A percentile compares a stretch with the other conserved stretches of the same genome.
Conservation (phyloP, 1,140 invertebrate species). For the Drosophila punjabiensis region DNA sequence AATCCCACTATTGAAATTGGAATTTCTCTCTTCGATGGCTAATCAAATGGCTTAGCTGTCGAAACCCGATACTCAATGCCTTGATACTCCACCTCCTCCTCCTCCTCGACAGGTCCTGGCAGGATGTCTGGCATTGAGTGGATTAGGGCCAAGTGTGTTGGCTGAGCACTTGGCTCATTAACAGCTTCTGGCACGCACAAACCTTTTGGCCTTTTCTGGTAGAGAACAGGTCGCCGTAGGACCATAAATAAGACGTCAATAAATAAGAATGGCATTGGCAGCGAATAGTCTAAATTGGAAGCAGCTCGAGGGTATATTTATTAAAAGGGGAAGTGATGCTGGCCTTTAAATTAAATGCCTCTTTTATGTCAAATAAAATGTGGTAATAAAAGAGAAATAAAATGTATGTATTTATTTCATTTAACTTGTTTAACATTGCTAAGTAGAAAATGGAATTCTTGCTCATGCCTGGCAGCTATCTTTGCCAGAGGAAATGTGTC, state of each 20-base stretch:
- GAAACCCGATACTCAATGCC: constrained; percentile 27
- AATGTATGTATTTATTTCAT: background rate
- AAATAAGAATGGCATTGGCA: constrained; percentile 59
- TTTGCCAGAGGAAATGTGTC: background rate
- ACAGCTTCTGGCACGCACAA: constrained; percentile 60
- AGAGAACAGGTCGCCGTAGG: constrained; percentile 33
- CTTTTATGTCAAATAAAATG: constrained; percentile 6
- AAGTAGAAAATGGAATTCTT: background rate
- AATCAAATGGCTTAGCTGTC: constrained; percentile 55
- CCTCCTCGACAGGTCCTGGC: background rate
- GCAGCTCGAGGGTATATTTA: background rate
- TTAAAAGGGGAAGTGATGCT: background rate
- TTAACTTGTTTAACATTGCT: background rate
- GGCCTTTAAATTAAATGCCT: constrained; percentile 5
- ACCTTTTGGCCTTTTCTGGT: background rate
- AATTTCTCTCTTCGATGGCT: constrained; percentile 60
- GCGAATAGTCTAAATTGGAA: background rate
- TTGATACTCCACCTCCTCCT: background rate
- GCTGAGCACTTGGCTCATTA: constrained; percentile 69
- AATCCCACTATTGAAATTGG: constrained; percentile 58
- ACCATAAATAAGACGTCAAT: constrained; percentile 67
- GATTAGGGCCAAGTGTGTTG: constrained; percentile 30
- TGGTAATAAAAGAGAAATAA: constrained; percentile 3
- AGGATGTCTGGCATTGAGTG: constrained; percentile 29
- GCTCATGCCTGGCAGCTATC: background rate